phyloP scores from a whole-genome alignment of 2,113 vertebrate genomes.

The Felis chaus region DNA sequence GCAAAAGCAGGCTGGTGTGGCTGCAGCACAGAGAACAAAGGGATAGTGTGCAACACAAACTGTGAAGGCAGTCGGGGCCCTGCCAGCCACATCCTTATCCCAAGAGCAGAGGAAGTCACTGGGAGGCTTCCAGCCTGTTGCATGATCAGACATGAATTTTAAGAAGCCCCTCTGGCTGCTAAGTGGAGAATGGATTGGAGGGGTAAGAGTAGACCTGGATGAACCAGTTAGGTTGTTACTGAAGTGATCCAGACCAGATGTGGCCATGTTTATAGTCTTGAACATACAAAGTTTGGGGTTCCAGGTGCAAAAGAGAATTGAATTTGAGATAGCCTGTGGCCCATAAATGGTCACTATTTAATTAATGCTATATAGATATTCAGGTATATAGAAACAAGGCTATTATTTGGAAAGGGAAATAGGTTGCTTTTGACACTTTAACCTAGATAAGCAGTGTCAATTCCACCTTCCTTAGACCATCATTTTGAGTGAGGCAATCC shows the following conservation, averaged over 20 bases:
- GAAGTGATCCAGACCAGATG: not conserved
- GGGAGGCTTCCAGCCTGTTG: not conserved
- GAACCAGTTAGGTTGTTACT: not conserved
- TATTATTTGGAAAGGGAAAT: not conserved
- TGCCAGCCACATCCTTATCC: not conserved
- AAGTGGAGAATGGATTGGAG: not conserved
- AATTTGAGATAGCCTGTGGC: not conserved
- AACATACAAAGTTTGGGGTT: not conserved
- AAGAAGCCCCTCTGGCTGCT: not conserved
- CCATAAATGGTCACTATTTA: not conserved
- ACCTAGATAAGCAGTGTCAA: not conserved
- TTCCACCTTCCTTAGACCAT: not conserved
- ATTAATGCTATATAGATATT: not conserved
- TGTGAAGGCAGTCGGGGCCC: fast-evolving
- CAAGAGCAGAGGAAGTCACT: not conserved
- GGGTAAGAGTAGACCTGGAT: not conserved
- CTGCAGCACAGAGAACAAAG: not conserved
- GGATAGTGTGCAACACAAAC: not conserved
- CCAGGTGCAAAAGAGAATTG: not conserved
- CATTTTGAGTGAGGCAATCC: not conserved
- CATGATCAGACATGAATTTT: not conserved
- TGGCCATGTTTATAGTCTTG: not conserved
- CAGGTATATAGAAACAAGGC: not conserved
- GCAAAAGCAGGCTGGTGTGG: not conserved
- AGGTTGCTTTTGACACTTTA: not conserved